Conservation (phyloP, 2,888 invertebrate species). For the Ceriagrion tenellum region DNA sequence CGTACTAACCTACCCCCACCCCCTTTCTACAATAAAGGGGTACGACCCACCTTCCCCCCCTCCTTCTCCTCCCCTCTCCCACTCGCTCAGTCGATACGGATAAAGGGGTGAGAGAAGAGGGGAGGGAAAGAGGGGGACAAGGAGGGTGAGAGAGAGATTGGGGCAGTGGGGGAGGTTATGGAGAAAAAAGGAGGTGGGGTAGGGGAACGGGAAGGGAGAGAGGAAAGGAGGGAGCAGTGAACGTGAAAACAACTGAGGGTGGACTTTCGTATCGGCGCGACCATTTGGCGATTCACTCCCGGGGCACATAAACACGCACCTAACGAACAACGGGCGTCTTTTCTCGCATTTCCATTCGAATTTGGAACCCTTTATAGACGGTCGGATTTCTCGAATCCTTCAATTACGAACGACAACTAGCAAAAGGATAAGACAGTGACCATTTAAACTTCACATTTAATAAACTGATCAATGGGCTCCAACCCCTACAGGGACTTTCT, state of each 20-base stretch:
- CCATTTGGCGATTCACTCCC: neutral
- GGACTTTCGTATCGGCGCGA: neutral
- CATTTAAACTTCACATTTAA: too few relatives aligned
- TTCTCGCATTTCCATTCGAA: too few relatives aligned
- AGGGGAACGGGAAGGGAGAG: too few relatives aligned
- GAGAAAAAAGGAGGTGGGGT: too few relatives aligned
- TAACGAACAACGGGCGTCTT: too few relatives aligned
- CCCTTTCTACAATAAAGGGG: neutral
- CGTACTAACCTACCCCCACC: neutral
- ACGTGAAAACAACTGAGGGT: neutral
- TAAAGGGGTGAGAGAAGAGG: neutral
- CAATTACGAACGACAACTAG: too few relatives aligned
- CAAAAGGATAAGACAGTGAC: too few relatives aligned
- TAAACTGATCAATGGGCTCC: too few relatives aligned
- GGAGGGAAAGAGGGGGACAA: neutral
- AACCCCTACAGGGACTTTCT: too few relatives aligned
- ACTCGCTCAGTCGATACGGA: slow-evolving; percentile 35
- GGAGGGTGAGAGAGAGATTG: neutral
- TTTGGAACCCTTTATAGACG: too few relatives aligned
- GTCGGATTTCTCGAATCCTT: too few relatives aligned
- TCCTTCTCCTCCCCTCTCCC: neutral
- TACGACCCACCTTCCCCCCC: neutral
- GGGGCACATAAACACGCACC: neutral
- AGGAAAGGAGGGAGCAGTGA: neutral
- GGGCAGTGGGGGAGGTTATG: neutral